phyloP scores from a whole-genome alignment of 2,113 vertebrate species.

The Aegotheles bennettii region DNA sequence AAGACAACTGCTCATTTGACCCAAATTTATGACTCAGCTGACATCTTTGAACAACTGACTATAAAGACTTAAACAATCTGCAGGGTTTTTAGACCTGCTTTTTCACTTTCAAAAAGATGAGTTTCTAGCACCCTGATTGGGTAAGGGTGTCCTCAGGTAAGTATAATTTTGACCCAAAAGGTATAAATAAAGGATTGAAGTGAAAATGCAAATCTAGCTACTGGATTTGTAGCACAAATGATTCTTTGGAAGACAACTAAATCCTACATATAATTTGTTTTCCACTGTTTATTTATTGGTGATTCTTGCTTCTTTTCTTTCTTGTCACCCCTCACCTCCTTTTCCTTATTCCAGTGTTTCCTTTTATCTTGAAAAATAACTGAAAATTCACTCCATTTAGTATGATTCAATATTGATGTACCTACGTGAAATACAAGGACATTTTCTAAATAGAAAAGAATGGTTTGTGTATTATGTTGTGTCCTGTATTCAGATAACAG shows the following conservation, averaged over 20 bases:
- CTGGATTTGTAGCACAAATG: not conserved
- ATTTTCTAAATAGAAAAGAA: not conserved
- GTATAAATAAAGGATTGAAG: not conserved
- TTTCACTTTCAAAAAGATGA: not conserved
- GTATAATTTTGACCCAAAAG: not conserved
- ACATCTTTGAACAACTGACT: not conserved
- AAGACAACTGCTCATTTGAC: not conserved
- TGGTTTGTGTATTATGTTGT: not conserved
- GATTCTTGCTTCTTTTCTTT: not conserved
- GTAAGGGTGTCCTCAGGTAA: not conserved
- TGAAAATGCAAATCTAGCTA: not conserved
- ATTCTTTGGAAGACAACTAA: not conserved
- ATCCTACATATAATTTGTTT: not conserved
- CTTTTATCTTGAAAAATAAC: not conserved
- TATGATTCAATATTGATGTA: not conserved
- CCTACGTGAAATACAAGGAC: not conserved
- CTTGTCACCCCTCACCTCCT: not conserved
- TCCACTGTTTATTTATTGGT: not conserved
- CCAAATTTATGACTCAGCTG: not conserved
- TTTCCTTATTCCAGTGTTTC: not conserved
- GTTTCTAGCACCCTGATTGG: not conserved
- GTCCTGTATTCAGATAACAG: not conserved
- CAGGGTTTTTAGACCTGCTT: not conserved
- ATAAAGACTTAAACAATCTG: not conserved
- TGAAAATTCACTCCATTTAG: not conserved